A percentile compares a stretch with the other conserved stretches of the same genome.
These are phyloP conservation scores for Crenuchus spilurus DNA, from an alignment of 2,797 vertebrate genomes.

Conservation along the genomic window DNA sequence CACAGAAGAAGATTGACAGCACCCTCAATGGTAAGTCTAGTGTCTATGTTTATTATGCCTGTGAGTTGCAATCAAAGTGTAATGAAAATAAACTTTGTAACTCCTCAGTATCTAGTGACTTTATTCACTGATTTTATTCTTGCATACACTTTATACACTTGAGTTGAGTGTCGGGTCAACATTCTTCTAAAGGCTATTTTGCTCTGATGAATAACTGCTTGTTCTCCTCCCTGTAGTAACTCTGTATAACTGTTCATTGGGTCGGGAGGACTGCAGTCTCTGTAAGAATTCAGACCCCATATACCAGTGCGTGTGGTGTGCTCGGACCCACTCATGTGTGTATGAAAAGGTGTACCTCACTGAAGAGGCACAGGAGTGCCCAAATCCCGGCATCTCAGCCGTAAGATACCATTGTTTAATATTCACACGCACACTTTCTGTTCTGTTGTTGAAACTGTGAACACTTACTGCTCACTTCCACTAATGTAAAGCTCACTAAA, in stretches of 20 bases:
- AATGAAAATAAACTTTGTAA: neutral
- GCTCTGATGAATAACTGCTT: neutral
- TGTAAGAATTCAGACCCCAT: slow-evolving; percentile 83
- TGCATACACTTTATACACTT: neutral
- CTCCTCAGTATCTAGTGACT: neutral
- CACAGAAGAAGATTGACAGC: slow-evolving; percentile 90
- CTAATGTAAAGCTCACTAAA: no score
- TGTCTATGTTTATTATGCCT: neutral
- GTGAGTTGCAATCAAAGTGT: neutral
- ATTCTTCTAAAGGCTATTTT: neutral
- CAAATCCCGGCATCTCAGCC: slow-evolving; percentile 79
- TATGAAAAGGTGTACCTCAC: slow-evolving; percentile 80
- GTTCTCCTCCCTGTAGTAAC: slow-evolving; percentile 77
- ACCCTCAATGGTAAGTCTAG: slow-evolving; percentile 84
- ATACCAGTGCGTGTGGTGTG: slow-evolving; percentile 91
- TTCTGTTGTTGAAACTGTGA: no score
- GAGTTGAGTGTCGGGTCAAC: neutral
- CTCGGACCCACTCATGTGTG: slow-evolving; percentile 79
- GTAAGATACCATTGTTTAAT: slow-evolving; percentile 72
- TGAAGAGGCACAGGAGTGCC: slow-evolving; percentile 75
- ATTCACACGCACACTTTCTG: no score
- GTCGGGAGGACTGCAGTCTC: slow-evolving; percentile 92
- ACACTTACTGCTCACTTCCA: no score
- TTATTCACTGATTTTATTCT: neutral
- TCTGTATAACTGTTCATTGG: slow-evolving; percentile 92